phyloP scores from a whole-genome alignment of 2,113 vertebrate species.

The Calypte anna region DNA sequence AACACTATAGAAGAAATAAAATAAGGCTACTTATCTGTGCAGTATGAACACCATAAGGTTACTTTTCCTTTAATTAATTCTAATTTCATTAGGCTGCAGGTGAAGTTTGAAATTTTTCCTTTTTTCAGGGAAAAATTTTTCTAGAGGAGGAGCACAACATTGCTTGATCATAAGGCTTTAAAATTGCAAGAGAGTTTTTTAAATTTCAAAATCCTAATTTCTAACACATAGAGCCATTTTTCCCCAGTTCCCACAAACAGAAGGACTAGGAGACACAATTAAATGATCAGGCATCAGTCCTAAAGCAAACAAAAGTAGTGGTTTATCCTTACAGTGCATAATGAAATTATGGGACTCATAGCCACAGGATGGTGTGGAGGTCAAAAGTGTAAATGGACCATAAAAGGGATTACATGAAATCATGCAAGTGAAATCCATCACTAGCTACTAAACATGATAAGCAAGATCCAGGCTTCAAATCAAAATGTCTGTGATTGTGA shows the following conservation, averaged over 20 bases:
- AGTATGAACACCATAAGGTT: neutral
- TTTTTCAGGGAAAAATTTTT: neutral
- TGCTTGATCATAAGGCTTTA: neutral
- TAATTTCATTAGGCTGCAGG: neutral
- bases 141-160: neutral
- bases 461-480: slow-evolving; percentile 39
- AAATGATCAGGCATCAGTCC: slow-evolving; percentile 1
- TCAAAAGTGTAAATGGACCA: slow-evolving; percentile 59
- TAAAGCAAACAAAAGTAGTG: slow-evolving; percentile 51
- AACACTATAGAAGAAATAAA: neutral
- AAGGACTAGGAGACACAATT: neutral
- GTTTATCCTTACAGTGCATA: slow-evolving; percentile 28
- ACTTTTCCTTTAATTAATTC: neutral
- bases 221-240: neutral
- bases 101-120: neutral
- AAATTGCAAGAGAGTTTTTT: neutral
- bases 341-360: slow-evolving; percentile 55
- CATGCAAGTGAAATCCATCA: slow-evolving; percentile 51
- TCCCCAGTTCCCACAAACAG: neutral
- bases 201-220: neutral
- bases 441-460: slow-evolving; percentile 5
- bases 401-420: slow-evolving; percentile 60
- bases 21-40: neutral
- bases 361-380: slow-evolving; percentile 38
- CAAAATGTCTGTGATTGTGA: neutral